Conservation (phyloP, 2,797 vertebrate genomes). For the Pygocentrus nattereri region DNA sequence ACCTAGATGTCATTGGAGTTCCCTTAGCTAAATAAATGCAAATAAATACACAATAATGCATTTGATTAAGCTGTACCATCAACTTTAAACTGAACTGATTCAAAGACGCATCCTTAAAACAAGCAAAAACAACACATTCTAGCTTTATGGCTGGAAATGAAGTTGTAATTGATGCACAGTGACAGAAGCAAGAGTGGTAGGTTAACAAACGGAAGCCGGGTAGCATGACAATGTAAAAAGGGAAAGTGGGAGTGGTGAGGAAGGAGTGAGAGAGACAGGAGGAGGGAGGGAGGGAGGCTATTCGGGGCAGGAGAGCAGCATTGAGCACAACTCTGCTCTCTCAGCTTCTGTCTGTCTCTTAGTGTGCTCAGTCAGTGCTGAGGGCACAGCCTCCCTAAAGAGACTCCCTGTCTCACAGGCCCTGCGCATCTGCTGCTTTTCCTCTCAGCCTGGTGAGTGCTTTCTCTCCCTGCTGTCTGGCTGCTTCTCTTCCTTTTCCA, state of each 20-base stretch:
- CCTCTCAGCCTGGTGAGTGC: slow-evolving; percentile 46
- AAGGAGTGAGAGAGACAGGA: slow-evolving; percentile 44
- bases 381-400: slow-evolving; percentile 2
- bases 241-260: slow-evolving; percentile 49
- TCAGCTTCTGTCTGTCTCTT: slow-evolving; percentile 3
- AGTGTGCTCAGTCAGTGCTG: slow-evolving; percentile 23
- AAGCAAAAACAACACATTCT: not conserved
- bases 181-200: not conserved
- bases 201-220: slow-evolving; percentile 1
- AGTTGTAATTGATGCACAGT: not conserved
- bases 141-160: not conserved
- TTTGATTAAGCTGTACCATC: not conserved
- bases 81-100: not conserved
- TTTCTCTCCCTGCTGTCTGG: slow-evolving; percentile 10
- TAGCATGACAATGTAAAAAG: slow-evolving; percentile 21
- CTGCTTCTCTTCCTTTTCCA: slow-evolving; percentile 1
- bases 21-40: not conserved
- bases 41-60: not conserved
- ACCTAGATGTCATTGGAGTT: slow-evolving; percentile 28
- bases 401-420: slow-evolving; percentile 13
- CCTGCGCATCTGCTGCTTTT: not conserved
- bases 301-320: slow-evolving; percentile 34
- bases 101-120: not conserved
- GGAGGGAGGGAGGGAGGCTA: slow-evolving; percentile 29
- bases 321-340: slow-evolving; percentile 39